Conservation (phyloP, 1,140 invertebrate species). For the Apolygus lucorum region DNA sequence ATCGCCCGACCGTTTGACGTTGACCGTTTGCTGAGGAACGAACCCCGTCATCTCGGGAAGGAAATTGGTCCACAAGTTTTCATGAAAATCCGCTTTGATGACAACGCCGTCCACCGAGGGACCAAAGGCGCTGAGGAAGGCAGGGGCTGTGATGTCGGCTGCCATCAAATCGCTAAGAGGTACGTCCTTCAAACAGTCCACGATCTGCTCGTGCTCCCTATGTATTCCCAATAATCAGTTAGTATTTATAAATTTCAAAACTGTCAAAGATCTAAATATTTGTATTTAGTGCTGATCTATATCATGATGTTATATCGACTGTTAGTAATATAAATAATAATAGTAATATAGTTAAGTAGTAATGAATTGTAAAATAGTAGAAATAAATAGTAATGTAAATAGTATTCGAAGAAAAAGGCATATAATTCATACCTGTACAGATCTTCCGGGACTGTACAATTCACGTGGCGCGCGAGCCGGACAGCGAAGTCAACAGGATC, state of each 20-base stretch:
- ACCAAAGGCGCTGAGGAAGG: conserved; percentile 74
- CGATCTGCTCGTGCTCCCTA: conserved; percentile 68
- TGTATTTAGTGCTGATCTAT: too few relatives aligned
- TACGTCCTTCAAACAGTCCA: conserved; percentile 68
- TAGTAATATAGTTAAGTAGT: too few relatives aligned
- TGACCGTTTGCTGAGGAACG: conserved; percentile 25
- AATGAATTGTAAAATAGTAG: too few relatives aligned
- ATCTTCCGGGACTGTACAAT: conserved; percentile 75
- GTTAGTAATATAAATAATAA: too few relatives aligned
- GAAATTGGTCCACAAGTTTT: conserved; percentile 50
- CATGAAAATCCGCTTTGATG: conserved; percentile 67
- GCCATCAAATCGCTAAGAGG: conserved; percentile 66
- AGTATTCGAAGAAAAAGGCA: too few relatives aligned
- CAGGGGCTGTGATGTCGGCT: conserved; percentile 69
- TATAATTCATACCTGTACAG: conserved; percentile 42
- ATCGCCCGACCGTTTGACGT: conserved; percentile 42
- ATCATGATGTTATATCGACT: too few relatives aligned
- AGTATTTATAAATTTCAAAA: too few relatives aligned
- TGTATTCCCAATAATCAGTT: too few relatives aligned
- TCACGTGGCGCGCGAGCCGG: conserved; percentile 71
- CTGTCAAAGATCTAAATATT: too few relatives aligned
- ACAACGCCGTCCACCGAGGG: conserved; percentile 80
- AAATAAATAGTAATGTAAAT: too few relatives aligned
- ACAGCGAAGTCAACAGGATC: conserved; percentile 79
- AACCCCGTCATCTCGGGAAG: conserved; percentile 34